Percentiles rank a stretch among this genome's conserved stretches.
phyloP scores from a whole-genome alignment of 2,113 vertebrate genomes.

The Pholis gunnellus region DNA sequence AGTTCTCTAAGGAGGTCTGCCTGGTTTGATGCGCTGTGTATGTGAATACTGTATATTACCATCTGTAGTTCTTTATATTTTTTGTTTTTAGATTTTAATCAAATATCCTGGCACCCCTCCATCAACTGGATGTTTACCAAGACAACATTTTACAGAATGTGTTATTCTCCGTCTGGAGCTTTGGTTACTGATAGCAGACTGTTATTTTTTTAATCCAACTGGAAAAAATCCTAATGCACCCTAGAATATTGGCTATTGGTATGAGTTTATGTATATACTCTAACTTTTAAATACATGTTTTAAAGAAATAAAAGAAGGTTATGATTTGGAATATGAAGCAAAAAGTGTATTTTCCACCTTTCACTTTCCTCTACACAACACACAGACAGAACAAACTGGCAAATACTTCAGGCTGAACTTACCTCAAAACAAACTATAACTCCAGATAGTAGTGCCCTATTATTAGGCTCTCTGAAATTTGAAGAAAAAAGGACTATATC shows the following conservation, averaged over 20 bases:
- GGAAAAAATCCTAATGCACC: not conserved
- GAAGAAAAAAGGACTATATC: not conserved
- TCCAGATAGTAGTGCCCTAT: not conserved
- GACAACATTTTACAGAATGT: not conserved
- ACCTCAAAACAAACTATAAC: conserved; percentile 48
- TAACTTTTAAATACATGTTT: conserved; percentile 1
- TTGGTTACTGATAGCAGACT: not conserved
- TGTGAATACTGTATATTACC: not conserved
- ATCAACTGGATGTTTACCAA: not conserved
- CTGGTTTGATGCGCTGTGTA: not conserved
- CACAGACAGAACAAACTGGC: conserved; percentile 11
- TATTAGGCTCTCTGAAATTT: conserved; percentile 8
- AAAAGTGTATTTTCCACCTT: not conserved
- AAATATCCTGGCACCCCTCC: not conserved
- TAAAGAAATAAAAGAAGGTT: not conserved
- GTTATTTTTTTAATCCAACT: not conserved
- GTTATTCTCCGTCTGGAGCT: not conserved
- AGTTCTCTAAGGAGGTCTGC: not conserved
- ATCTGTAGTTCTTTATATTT: not conserved
- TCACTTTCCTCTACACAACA: not conserved
- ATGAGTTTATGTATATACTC: not conserved
- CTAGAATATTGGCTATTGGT: not conserved
- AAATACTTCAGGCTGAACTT: conserved; percentile 34
- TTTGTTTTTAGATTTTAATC: not conserved
- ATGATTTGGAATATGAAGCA: not conserved